Evolutionary conservation across 1,140 invertebrate species (phyloP).

Genomic region (Triops cancriformis): DNA sequence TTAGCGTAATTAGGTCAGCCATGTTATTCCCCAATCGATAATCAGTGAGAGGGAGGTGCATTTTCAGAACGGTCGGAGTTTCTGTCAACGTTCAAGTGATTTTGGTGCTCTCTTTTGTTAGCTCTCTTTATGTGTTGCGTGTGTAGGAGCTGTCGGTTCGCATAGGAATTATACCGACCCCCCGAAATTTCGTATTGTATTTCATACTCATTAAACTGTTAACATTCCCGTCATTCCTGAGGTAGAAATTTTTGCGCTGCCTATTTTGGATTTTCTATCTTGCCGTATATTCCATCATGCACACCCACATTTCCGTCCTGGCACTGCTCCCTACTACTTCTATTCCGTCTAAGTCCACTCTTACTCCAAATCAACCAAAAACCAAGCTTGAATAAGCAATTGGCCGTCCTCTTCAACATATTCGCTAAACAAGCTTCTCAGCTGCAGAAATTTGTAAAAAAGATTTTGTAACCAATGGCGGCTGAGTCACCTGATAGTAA

Average conservation of each 20-base stretch:
- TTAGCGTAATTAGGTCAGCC: constrained; percentile 8
- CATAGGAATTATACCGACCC: background rate
- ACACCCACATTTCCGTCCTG: constrained; percentile 5
- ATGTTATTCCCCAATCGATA: constrained; percentile 6
- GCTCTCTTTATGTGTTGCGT: background rate
- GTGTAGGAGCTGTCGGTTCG: background rate
- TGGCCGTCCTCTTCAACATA: background rate
- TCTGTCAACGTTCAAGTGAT: background rate
- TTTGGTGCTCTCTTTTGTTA: constrained; percentile 6
- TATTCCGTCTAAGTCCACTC: background rate
- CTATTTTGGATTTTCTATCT: background rate
- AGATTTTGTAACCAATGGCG: background rate
- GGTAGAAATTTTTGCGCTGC: background rate
- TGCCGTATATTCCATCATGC: background rate
- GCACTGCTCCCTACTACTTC: background rate
- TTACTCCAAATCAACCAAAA: background rate
- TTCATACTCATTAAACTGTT: background rate
- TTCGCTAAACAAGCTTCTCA: background rate
- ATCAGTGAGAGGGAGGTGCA: constrained; percentile 12
- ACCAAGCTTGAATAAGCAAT: background rate
- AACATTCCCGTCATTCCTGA: background rate
- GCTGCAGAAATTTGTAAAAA: background rate
- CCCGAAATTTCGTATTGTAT: background rate
- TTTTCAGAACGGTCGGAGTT: background rate
- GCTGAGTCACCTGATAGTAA: background rate